Percentiles rank a stretch among this genome's conserved stretches.
Conservation (phyloP, 2,113 vertebrate species). For the Onychorhynchus coronatus region DNA sequence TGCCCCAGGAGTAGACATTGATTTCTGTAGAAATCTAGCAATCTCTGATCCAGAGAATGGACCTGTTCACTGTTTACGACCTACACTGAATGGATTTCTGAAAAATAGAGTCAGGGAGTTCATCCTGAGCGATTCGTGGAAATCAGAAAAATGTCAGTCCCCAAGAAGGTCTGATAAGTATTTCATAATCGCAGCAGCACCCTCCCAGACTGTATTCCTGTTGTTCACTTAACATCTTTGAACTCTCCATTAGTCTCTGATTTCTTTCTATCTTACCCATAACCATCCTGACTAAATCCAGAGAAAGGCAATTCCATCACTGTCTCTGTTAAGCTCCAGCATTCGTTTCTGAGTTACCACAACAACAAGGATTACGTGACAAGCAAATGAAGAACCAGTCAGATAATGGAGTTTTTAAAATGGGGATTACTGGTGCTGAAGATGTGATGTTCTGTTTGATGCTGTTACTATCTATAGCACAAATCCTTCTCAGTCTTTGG, state of each 20-base stretch:
- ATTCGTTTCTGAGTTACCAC: not conserved
- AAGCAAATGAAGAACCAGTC: conserved; percentile 49
- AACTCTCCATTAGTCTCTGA: not conserved
- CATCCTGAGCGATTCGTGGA: conserved; percentile 12
- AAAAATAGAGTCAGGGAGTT: not conserved
- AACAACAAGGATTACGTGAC: conserved; percentile 57
- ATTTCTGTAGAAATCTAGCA: conserved; percentile 3
- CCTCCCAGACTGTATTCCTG: not conserved
- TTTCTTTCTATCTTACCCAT: not conserved
- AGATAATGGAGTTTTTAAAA: conserved; percentile 61
- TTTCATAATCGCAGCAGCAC: not conserved
- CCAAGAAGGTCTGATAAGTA: not conserved
- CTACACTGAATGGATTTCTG: not conserved
- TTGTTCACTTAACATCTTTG: not conserved
- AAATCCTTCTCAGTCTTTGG: conserved; percentile 52
- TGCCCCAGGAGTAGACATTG: not conserved
- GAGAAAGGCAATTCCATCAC: conserved; percentile 10
- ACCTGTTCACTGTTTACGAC: not conserved
- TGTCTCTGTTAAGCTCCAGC: not conserved
- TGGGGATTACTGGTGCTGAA: conserved; percentile 49
- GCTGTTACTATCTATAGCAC: conserved; percentile 54
- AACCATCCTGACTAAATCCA: not conserved
- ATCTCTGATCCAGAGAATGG: not conserved
- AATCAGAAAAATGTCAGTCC: not conserved
- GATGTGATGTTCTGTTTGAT: conserved; percentile 52